Evolutionary conservation across 2,797 vertebrate species (phyloP).

Genomic region (Orestias chungarensis): DNA sequence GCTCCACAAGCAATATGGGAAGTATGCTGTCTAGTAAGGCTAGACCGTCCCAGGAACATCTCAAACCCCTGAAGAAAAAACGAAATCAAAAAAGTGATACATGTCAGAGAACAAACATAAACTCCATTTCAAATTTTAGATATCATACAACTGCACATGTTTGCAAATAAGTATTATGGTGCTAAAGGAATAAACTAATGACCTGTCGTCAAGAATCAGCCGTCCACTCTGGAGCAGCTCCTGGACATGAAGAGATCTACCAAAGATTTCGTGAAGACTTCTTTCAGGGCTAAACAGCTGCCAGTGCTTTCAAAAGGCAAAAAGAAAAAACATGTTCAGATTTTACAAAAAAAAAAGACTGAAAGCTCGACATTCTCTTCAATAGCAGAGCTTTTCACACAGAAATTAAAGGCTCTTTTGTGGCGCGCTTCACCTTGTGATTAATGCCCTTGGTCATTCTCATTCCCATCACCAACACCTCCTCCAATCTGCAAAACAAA

Average conservation of each 20-base stretch:
- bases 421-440: slow-evolving; percentile 80
- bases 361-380: background rate
- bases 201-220: slow-evolving; percentile 87
- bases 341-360: background rate
- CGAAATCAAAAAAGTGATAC: background rate
- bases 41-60: slow-evolving; percentile 88
- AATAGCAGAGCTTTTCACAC: background rate
- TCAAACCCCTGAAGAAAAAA: slow-evolving; percentile 82
- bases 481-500: slow-evolving; percentile 84
- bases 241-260: slow-evolving; percentile 66
- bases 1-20: slow-evolving; percentile 81
- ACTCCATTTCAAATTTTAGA: background rate
- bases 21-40: slow-evolving; percentile 88
- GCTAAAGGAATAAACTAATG: background rate
- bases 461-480: slow-evolving; percentile 89
- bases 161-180: background rate
- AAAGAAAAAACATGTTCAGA: background rate
- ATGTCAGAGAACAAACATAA: background rate
- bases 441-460: slow-evolving; percentile 85
- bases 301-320: slow-evolving; percentile 82
- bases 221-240: slow-evolving; percentile 71
- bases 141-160: background rate
- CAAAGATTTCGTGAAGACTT: slow-evolving; percentile 77
- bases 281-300: slow-evolving; percentile 76
- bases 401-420: background rate